Evolutionary conservation across 2,888 invertebrate species (phyloP), one percentile per base, ranked within the genome.

Genomic region (Catotricha subobsoleta): DNA sequence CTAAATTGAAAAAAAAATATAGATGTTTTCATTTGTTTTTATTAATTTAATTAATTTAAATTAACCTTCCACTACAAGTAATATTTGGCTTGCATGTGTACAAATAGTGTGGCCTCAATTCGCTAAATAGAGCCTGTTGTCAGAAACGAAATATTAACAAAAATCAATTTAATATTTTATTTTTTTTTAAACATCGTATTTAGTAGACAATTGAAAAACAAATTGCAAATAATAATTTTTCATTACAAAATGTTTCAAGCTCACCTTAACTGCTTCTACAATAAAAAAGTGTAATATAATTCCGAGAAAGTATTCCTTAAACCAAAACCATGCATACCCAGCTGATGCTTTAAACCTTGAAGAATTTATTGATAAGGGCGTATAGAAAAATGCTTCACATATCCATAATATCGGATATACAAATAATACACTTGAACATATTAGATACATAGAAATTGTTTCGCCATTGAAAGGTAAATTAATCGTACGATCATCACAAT

Each of bases 71-170:
- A 5, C 69, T 69, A 52, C 83, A 83, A 49, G 71, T n/a, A 37
- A 72, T 69, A 47, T 74, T 72, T 3, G 83, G 82, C 47, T 65
- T 59, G 55, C 83, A 83, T 2, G 79, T 69, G 49, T 76, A 74
- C 43, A 82, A 67, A 61, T 82, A 83, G 47, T 80, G 80, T 0
- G 83, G 83, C 44, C 83, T 66, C 0, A 78, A 76, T 39, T 78
- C 78, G 1, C 79, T 79, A 3, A 79, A 67, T 13, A 78, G 59
- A 13, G 74, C 67, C 57, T 83, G 81, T 19, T 15, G 15, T 23
- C 8, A n/a, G n/a, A n/a, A n/a, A n/a, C n/a, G n/a, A n/a, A n/a
- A n/a, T n/a, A n/a, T n/a, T n/a, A n/a, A n/a, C n/a, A n/a, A n/a
- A n/a, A n/a, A n/a, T n/a, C n/a, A n/a, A n/a, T n/a, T n/a, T n/a